Evolutionary conservation across 2,113 vertebrate species (phyloP).

Genomic region (Ictalurus punctatus): DNA sequence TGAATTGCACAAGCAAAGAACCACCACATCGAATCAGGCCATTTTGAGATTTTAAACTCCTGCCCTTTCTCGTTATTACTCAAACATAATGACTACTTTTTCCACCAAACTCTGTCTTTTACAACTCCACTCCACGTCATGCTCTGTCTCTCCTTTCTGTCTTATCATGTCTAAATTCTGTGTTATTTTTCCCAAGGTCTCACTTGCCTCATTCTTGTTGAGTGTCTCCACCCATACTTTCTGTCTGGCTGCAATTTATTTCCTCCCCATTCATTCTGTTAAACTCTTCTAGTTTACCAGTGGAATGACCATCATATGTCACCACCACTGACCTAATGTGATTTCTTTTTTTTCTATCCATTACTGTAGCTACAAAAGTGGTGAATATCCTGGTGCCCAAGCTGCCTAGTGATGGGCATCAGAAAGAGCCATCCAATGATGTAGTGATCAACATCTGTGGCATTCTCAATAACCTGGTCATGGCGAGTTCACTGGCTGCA

Average conservation of each 20-base stretch:
- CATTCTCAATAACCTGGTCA: conserved; percentile 88
- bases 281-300: neutral
- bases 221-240: neutral
- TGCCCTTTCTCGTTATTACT: neutral
- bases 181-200: neutral
- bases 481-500: conserved; percentile 84
- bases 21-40: neutral
- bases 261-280: neutral
- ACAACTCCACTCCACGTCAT: neutral
- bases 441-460: conserved; percentile 90
- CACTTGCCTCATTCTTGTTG: neutral
- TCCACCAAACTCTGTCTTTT: neutral
- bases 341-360: conserved; percentile 9
- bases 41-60: neutral
- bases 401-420: conserved; percentile 77
- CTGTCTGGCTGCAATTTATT: neutral
- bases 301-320: neutral
- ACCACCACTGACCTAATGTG: neutral
- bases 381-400: conserved; percentile 87
- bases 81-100: neutral
- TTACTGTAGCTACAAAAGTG: conserved; percentile 80
- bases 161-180: neutral
- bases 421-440: conserved; percentile 78
- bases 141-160: neutral
- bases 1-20: neutral